These are phyloP conservation scores for Melozone crissalis DNA, from an alignment of 2,113 vertebrate species.

Conservation along the genomic window DNA sequence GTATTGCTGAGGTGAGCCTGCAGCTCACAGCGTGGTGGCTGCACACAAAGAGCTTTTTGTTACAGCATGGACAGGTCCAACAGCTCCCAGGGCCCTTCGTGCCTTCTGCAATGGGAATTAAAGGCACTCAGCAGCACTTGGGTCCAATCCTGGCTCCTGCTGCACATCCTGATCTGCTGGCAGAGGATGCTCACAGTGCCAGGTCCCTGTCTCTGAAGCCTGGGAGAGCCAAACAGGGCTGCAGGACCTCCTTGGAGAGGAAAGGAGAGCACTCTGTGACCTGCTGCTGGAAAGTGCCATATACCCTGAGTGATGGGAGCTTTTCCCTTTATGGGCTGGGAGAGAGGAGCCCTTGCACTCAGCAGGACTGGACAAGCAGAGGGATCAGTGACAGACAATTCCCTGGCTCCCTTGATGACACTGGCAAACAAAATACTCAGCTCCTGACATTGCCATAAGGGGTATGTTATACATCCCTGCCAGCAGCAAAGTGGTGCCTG, in stretches of 20 bases:
- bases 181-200: background rate
- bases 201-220: background rate
- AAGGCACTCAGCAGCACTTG: background rate
- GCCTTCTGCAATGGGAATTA: background rate
- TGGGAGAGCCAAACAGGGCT: background rate
- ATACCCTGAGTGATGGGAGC: background rate
- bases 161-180: background rate
- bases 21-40: background rate
- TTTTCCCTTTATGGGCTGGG: background rate
- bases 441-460: fast-evolving
- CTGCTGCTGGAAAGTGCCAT: background rate
- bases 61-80: background rate
- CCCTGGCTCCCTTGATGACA: background rate
- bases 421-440: fast-evolving
- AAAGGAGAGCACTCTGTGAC: background rate
- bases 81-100: background rate
- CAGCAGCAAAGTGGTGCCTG: background rate
- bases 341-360: background rate
- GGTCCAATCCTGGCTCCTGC: fast-evolving
- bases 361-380: background rate
- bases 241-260: background rate
- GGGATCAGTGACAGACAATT: fast-evolving
- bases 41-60: background rate
- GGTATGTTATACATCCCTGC: background rate
- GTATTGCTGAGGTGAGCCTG: background rate